Evolutionary conservation across 1,140 invertebrate species (phyloP).

Genomic region (Tetragonula clypearis): DNA sequence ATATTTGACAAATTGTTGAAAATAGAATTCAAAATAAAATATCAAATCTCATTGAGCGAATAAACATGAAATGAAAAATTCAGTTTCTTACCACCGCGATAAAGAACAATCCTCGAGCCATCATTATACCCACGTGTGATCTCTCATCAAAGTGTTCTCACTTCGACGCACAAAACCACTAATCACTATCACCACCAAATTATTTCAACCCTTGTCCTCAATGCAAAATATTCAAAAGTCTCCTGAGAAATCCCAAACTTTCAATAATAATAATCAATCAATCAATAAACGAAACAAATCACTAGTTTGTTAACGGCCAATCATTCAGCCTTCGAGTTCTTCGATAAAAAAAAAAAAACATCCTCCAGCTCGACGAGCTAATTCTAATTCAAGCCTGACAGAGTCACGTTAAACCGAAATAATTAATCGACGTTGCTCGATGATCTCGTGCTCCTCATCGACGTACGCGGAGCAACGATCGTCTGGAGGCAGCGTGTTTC

Average conservation of each 20-base stretch:
- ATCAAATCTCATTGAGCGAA: too few species aligned
- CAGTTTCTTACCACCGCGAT: conserved; percentile 11
- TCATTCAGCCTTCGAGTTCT: not conserved
- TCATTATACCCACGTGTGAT: not conserved
- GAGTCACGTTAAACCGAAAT: not conserved
- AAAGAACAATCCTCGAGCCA: conserved; percentile 17
- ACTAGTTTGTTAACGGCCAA: not conserved
- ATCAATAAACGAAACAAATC: not conserved
- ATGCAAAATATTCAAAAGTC: not conserved
- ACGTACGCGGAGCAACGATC: not conserved
- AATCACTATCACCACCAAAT: conserved; percentile 23
- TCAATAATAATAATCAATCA: not conserved
- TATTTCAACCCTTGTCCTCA: not conserved
- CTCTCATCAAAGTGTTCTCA: conserved; percentile 23
- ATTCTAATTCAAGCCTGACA: not conserved
- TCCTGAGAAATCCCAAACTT: not conserved
- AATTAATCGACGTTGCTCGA: not conserved
- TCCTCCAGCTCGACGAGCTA: not conserved
- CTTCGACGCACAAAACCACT: not conserved
- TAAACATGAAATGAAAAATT: not conserved
- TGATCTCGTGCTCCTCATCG: not conserved
- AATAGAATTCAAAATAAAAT: not conserved
- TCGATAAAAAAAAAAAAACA: not conserved
- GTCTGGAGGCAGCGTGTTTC: not conserved
- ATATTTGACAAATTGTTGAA: conserved; percentile 19